These are phyloP conservation scores for human DNA, from an alignment of 2,113 vertebrate species.

Conservation along the genomic window GRCh38 chr11:40545001-40545500, in stretches of 20 bases:
- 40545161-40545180: background rate
- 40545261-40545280: background rate
- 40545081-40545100: background rate
- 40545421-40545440: background rate
- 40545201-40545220: background rate
- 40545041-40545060: background rate
- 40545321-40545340: background rate
- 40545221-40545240: background rate
- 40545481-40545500: background rate
- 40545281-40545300: background rate
- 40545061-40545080: background rate
- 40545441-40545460: background rate
- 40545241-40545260: background rate
- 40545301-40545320: background rate
- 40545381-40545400: background rate
- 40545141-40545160: background rate
- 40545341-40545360: background rate
- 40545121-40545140: background rate
- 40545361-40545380: background rate
- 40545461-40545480: background rate
- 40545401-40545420: background rate
- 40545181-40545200: background rate
- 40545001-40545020: background rate
- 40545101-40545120: background rate
- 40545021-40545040: background rate